Base-by-base conservation (phyloP, 2,888 invertebrate genomes). In the Machimus rusticus region DNA sequence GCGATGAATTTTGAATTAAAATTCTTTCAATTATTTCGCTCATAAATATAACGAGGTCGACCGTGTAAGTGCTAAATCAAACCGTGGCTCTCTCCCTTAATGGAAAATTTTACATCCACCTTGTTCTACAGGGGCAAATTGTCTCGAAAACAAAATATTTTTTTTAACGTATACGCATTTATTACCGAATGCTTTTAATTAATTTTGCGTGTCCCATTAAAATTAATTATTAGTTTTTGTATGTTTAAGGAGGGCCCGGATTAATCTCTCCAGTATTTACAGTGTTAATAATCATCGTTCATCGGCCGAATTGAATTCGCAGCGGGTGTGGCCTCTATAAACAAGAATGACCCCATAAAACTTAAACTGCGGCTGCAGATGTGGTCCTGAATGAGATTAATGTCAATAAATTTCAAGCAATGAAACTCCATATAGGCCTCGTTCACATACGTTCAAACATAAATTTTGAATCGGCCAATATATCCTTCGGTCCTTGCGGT, bases 1-100 rank as follows among this genome's bases (percentile, higher is more conserved):
- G n/a, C 23, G 79, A 51, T 43, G 79, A 79, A 79, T 79, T 79
- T 79, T 79, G 51, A 79, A 79, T 79, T 79, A 79, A 79, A 79
- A 79, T 79, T 79, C 79, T 79, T 79, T 79, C 79, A 79, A 79
- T 79, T 79, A 79, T 79, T 16, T 79, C 43, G 23, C 31, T 46
- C 79, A 51, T 79, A 79, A 79, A 79, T 51, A 51, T 51, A 51
- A 51, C 31, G 66, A 66, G 66, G 66, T 66, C 66, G 66, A 28
- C 23, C 28, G 79, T 23, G 19, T 28, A 28, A 79, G 28, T 79
- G 51, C 79, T 79, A 79, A 79, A 79, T 79, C 51, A 79, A 28
- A 51, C 51, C 28, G 51, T 28, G 28, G 51, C 51, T 51, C 19
- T 51, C 16, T 66, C 28, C 23, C 31, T 51, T 23, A 78, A 78